These are phyloP conservation scores for Odontocolon sp. DNA, from an alignment of 2,888 invertebrate genomes.

Conservation along the genomic window DNA sequence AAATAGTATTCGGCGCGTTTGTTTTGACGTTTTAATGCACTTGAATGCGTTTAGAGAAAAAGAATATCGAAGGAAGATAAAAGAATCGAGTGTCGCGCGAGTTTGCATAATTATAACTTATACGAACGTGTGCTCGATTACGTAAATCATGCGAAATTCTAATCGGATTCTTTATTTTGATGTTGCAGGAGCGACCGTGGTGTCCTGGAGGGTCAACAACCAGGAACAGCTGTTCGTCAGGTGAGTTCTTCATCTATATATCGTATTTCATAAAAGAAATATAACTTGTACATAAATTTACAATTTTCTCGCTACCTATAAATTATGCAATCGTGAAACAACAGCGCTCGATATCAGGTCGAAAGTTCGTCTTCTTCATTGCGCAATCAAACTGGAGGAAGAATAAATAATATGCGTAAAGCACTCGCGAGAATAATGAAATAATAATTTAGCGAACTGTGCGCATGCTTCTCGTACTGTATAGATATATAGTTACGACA, in stretches of 20 bases:
- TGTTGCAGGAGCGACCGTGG: conserved; percentile 95
- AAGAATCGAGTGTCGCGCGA: neutral
- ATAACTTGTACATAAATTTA: too few relatives aligned
- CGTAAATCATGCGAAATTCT: neutral
- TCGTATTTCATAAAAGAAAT: neutral
- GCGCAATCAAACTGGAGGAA: conserved; percentile 41
- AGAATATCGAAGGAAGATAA: too few relatives aligned
- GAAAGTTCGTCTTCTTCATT: conserved; percentile 42
- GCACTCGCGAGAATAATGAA: conserved; percentile 13
- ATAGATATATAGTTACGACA: too few relatives aligned
- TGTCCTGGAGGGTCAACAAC: conserved; percentile 97
- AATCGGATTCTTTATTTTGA: conserved; percentile 59
- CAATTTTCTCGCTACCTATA: too few relatives aligned
- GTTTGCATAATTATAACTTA: neutral
- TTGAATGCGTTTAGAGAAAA: too few relatives aligned
- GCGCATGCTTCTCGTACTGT: too few relatives aligned
- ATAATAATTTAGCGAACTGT: conserved; percentile 30
- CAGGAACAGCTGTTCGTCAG: conserved; percentile 98
- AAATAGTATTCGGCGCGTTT: too few relatives aligned
- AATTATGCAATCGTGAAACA: neutral
- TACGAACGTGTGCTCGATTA: too few relatives aligned
- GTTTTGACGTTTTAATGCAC: too few relatives aligned
- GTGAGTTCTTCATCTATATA: conserved; percentile 82
- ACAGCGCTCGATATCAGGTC: conserved; percentile 33
- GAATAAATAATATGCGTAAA: conserved; percentile 10